Evolutionary conservation across 2,888 invertebrate genomes (phyloP).

Genomic region (Platycheirus rosarum): DNA sequence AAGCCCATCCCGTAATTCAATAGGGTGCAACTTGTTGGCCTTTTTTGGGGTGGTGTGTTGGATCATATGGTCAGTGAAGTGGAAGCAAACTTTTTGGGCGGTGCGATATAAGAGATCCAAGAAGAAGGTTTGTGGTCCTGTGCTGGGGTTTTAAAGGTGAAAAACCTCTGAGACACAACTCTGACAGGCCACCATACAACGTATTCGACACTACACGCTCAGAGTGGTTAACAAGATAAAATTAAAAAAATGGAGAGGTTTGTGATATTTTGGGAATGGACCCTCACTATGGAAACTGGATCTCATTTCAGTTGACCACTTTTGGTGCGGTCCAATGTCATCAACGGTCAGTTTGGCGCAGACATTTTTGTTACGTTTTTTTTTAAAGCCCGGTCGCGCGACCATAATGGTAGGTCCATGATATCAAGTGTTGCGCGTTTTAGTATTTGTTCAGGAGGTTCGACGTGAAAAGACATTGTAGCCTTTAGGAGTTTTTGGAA

Average conservation of each 20-base stretch:
- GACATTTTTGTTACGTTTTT: slow-evolving; percentile 45
- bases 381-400: slow-evolving; percentile 47
- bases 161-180: slow-evolving; percentile 62
- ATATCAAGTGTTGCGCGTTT: slow-evolving; percentile 48
- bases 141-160: slow-evolving; percentile 61
- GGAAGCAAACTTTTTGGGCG: slow-evolving; percentile 59
- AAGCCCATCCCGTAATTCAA: slow-evolving; percentile 51
- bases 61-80: slow-evolving; percentile 57
- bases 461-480: slow-evolving; percentile 14
- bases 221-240: slow-evolving; percentile 5
- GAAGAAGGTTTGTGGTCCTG: slow-evolving; percentile 8
- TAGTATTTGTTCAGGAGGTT: slow-evolving; percentile 10
- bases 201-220: slow-evolving; percentile 43
- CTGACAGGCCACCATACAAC: slow-evolving; percentile 51
- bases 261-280: slow-evolving; percentile 22
- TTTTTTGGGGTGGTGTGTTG: slow-evolving; percentile 70
- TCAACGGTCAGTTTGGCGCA: slow-evolving; percentile 41
- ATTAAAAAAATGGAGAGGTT: slow-evolving; percentile 47
- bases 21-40: slow-evolving; percentile 69
- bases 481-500: slow-evolving; percentile 18
- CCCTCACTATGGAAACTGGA: slow-evolving; percentile 46
- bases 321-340: slow-evolving; percentile 59
- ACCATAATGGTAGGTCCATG: slow-evolving; percentile 43
- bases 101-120: slow-evolving; percentile 17
- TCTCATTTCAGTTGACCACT: slow-evolving; percentile 45